Base-by-base conservation (phyloP, 2,888 invertebrate genomes). In the Callyntrura sp. region DNA sequence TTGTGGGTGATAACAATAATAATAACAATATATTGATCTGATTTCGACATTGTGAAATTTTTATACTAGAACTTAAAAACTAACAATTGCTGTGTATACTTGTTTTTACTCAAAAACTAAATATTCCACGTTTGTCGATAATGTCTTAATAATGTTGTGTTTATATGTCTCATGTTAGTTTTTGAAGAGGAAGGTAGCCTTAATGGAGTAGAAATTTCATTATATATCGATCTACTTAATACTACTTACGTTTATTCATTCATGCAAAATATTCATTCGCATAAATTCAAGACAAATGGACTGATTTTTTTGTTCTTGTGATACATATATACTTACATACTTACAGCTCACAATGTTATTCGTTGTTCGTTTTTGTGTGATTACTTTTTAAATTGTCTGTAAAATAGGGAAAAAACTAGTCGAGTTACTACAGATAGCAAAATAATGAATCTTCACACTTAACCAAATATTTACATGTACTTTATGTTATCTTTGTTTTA, bases 1-100 rank as follows among this genome's bases (percentile, higher is more conserved):
- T 79, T 11, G 57, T 62, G 5, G 79, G 84, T 11, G 89, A 85
- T 57, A 70, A 45, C 60, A 57, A 17, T 57, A 78, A 0, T 68
- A 25, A 12, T 17, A 62, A 62, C 12, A 81, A 76, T 51, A 88
- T 88, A 20, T 4, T 88, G 20, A 88, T 88, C 48, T 83, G 76
- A 76, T 12, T 11, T 14, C 12, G 25, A 0, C 14, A 14, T 76
- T 14, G 1, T 6, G 11, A 51, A n/a, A 17, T 73, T 73, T 73
- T 51, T 48, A n/a, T 9, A 55, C 14, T 51, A 76, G 25, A 76
- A 76, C 48, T 51, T 23, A 48, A n/a, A 35, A 14, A 68, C 35
- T 35, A 35, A 35, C 28, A 35, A n/a, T 51, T 25, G 23, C 6
- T 45, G 43, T 4, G 45, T 68, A 68, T 43, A 68, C 43, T 68